Percentiles rank a stretch among this genome's conserved stretches.
phyloP scores from a whole-genome alignment of 2,113 vertebrate genomes.

The Haplochromis burtoni region DNA sequence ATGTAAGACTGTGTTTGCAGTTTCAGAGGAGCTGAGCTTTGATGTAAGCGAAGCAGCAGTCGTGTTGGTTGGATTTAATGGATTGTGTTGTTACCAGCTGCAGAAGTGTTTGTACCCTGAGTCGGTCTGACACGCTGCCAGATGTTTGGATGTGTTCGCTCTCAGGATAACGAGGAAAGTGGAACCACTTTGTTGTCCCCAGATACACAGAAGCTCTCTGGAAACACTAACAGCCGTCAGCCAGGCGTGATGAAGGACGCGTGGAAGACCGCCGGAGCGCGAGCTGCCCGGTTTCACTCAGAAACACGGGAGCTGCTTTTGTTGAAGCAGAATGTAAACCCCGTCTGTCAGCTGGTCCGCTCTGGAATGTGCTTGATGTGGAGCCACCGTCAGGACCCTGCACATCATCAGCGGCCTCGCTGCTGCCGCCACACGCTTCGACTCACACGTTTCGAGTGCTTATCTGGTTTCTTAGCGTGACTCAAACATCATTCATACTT shows the following conservation, averaged over 20 bases:
- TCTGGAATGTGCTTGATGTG: background rate
- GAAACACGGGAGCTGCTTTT: background rate
- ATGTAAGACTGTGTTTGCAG: background rate
- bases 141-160: background rate
- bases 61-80: background rate
- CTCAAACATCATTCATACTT: background rate
- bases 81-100: background rate
- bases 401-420: background rate
- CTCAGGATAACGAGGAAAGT: background rate
- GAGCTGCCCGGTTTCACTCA: background rate
- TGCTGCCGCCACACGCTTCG: background rate
- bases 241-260: background rate
- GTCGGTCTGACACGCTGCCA: background rate
- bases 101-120: background rate
- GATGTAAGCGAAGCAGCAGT: background rate
- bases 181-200: background rate
- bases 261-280: fast-evolving
- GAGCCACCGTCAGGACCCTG: background rate
- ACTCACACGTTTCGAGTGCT: fast-evolving
- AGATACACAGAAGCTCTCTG: background rate
- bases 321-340: background rate
- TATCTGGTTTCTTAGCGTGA: background rate
- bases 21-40: background rate
- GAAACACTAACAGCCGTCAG: background rate
- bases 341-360: background rate